These are phyloP conservation scores for Dynastes hyllus DNA, from an alignment of 2,888 invertebrate species.

Conservation along the genomic window DNA sequence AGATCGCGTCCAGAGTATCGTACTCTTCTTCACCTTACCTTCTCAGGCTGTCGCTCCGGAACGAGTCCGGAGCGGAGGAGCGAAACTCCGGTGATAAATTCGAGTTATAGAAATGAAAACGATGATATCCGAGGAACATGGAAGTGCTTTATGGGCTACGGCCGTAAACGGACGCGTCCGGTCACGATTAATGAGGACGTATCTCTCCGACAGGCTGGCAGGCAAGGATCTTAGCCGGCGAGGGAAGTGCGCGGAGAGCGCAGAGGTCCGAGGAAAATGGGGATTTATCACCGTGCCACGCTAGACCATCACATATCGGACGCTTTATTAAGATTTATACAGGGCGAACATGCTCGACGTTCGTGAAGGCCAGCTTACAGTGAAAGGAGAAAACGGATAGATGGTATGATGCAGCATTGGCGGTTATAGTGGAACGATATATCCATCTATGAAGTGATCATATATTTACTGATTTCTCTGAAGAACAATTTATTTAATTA, in stretches of 20 bases:
- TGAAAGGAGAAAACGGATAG: too few relatives aligned
- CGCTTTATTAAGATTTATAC: slow-evolving; percentile 73
- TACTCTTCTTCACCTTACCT: too few relatives aligned
- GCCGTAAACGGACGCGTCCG: slow-evolving; percentile 54
- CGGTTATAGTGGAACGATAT: too few relatives aligned
- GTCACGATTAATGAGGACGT: slow-evolving; percentile 72
- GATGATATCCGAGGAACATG: slow-evolving; percentile 70
- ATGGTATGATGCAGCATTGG: too few relatives aligned
- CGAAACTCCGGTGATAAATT: slow-evolving; percentile 56
- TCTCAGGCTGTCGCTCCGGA: too few relatives aligned
- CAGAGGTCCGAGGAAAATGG: slow-evolving; percentile 67
- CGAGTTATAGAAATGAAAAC: slow-evolving; percentile 67
- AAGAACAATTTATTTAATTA: too few relatives aligned
- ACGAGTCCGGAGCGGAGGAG: slow-evolving; percentile 9
- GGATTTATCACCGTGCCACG: slow-evolving; percentile 69
- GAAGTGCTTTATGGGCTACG: slow-evolving; percentile 69
- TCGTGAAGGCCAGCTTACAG: too few relatives aligned
- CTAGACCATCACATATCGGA: slow-evolving; percentile 66
- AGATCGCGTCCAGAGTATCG: too few relatives aligned
- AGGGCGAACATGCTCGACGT: slow-evolving; percentile 42
- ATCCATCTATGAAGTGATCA: too few relatives aligned
- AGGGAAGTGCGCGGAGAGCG: background rate
- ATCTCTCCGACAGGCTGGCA: slow-evolving; percentile 62
- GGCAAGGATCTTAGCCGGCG: background rate
- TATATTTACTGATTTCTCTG: too few relatives aligned